Percentiles rank a stretch among this genome's conserved stretches.
phyloP scores from a whole-genome alignment of 2,113 vertebrate species.

The Plecotus auritus region DNA sequence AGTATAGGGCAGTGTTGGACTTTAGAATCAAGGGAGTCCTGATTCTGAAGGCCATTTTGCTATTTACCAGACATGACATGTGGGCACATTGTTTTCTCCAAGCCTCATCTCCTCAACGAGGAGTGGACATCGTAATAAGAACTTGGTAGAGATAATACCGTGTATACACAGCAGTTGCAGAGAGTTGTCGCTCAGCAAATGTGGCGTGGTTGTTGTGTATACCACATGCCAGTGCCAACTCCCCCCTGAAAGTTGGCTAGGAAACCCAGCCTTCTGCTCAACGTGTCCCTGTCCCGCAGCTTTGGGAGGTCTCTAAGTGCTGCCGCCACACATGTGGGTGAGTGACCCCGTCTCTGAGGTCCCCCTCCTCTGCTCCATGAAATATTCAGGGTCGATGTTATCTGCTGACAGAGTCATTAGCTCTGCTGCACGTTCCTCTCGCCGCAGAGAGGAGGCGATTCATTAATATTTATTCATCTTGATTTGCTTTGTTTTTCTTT shows the following conservation, averaged over 20 bases:
- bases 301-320: not conserved
- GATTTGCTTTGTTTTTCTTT: conserved; percentile 72
- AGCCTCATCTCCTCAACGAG: not conserved
- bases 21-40: not conserved
- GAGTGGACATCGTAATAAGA: not conserved
- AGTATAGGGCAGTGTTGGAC: fast-evolving
- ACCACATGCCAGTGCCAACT: not conserved
- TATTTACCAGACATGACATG: not conserved
- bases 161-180: not conserved
- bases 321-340: not conserved
- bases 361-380: conserved; percentile 7
- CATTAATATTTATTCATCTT: conserved; percentile 79
- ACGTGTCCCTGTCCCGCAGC: not conserved
- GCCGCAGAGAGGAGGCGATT: conserved; percentile 3
- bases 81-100: not conserved
- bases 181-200: not conserved
- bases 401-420: conserved; percentile 66
- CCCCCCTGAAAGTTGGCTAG: not conserved
- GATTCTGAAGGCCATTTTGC: not conserved
- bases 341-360: not conserved
- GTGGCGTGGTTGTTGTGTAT: fast-evolving
- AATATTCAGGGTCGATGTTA: conserved; percentile 63
- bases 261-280: not conserved
- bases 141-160: not conserved
- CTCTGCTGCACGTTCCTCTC: conserved; percentile 51